Conservation (phyloP, 2,113 vertebrate genomes). For the Tyrannus savana region DNA sequence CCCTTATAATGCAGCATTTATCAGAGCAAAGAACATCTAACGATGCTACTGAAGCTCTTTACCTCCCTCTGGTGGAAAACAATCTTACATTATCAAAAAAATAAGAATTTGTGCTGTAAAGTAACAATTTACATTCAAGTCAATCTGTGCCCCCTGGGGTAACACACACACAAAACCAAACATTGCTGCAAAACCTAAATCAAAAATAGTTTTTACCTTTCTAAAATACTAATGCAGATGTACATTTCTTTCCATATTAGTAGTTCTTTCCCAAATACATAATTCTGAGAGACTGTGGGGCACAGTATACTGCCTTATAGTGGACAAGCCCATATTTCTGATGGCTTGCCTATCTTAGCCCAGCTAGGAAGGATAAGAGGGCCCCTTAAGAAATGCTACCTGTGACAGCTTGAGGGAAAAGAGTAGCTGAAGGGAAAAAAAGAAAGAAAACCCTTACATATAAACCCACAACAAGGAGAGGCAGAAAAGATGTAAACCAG, state of each 20-base stretch:
- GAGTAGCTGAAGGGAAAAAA: not conserved
- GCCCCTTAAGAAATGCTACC: not conserved
- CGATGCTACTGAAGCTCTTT: slow-evolving; percentile 25
- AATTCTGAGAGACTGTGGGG: not conserved
- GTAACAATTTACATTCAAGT: not conserved
- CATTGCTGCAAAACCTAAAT: not conserved
- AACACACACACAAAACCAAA: not conserved
- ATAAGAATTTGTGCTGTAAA: not conserved
- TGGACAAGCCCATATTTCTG: not conserved
- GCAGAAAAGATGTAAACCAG: not conserved
- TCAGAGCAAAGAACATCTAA: not conserved
- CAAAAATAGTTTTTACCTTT: not conserved
- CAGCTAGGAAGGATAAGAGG: not conserved
- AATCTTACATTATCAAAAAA: not conserved
- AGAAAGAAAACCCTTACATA: too few species aligned
- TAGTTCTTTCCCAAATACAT: not conserved
- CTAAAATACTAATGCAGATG: not conserved
- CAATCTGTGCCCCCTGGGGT: not conserved
- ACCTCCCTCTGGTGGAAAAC: slow-evolving; percentile 53
- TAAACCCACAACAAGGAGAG: not conserved
- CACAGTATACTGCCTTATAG: too few species aligned
- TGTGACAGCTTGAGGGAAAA: not conserved
- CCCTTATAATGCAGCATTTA: not conserved
- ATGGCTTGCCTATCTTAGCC: not conserved
- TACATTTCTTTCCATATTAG: not conserved